A percentile compares a stretch with the other conserved stretches of the same genome.
Conservation (phyloP, 2,888 invertebrate genomes). For the Orchestes rusci region DNA sequence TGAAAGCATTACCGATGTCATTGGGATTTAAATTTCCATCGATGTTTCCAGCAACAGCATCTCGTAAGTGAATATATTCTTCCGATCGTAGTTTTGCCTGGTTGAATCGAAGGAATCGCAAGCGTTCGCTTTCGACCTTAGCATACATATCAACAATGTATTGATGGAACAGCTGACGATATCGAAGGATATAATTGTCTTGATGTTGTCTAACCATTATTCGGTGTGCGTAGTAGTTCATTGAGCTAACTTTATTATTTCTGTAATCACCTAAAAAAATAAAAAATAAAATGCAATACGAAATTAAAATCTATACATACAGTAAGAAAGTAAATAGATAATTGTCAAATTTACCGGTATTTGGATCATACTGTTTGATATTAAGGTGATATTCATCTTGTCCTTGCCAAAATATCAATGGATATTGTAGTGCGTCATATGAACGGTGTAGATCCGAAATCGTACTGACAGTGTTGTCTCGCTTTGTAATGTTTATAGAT, state of each 20-base stretch:
- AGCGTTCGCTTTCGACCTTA: constrained; percentile 38
- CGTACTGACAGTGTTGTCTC: background rate
- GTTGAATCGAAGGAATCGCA: constrained; percentile 33
- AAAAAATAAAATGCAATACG: no score
- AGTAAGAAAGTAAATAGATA: background rate
- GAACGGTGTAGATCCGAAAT: constrained; percentile 32
- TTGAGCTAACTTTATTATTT: no score
- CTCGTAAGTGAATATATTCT: constrained; percentile 37
- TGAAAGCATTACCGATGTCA: constrained; percentile 11
- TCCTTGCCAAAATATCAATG: constrained; percentile 29
- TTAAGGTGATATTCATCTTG: constrained; percentile 6
- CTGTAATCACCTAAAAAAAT: background rate
- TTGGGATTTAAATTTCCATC: constrained; percentile 28
- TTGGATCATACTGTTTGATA: background rate
- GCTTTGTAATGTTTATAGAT: background rate
- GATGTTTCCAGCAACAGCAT: constrained; percentile 28
- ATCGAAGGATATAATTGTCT: constrained; percentile 31
- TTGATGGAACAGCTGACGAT: constrained; percentile 34
- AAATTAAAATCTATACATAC: background rate
- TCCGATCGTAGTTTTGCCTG: constrained; percentile 33
- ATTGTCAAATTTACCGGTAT: background rate
- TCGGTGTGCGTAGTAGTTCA: constrained; percentile 15
- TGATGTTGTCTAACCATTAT: constrained; percentile 10
- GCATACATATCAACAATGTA: constrained; percentile 38
- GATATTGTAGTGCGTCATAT: constrained; percentile 40